Conservation (phyloP, 2,113 vertebrate species). For the Python bivittatus region DNA sequence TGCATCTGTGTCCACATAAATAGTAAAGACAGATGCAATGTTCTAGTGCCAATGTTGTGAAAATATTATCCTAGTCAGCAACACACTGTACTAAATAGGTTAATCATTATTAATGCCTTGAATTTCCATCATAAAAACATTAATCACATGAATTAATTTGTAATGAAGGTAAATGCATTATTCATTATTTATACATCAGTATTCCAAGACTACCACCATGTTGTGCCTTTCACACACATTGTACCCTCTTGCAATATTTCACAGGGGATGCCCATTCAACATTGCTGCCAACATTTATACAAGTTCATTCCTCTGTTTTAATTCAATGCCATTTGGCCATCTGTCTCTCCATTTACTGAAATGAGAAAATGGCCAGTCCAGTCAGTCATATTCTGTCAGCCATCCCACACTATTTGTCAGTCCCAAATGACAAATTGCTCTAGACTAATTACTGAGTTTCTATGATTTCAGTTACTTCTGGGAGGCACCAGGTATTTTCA, state of each 20-base stretch:
- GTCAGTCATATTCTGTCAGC: background rate
- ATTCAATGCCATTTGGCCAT: background rate
- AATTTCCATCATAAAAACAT: constrained; percentile 57
- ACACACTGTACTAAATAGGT: constrained; percentile 57
- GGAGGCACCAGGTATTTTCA: background rate
- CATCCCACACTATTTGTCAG: background rate
- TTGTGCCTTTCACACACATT: constrained; percentile 26
- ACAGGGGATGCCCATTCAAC: background rate
- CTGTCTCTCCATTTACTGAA: constrained; percentile 8
- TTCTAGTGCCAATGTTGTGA: constrained; percentile 37
- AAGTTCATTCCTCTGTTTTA: fast-evolving
- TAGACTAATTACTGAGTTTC: background rate
- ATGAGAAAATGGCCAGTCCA: background rate
- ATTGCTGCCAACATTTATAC: background rate
- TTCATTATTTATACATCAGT: constrained; percentile 38
- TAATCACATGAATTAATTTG: constrained; percentile 63
- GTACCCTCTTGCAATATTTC: background rate
- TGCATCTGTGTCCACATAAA: constrained; percentile 52
- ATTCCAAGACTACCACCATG: constrained; percentile 33
- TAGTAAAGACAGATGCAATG: constrained; percentile 55
- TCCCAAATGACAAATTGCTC: background rate
- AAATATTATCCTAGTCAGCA: constrained; percentile 55
- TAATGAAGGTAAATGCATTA: constrained; percentile 46
- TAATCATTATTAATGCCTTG: constrained; percentile 62
- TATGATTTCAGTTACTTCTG: background rate